These are phyloP conservation scores for Takifugu bimaculatus DNA, from an alignment of 2,113 vertebrate species.

Conservation along the genomic window DNA sequence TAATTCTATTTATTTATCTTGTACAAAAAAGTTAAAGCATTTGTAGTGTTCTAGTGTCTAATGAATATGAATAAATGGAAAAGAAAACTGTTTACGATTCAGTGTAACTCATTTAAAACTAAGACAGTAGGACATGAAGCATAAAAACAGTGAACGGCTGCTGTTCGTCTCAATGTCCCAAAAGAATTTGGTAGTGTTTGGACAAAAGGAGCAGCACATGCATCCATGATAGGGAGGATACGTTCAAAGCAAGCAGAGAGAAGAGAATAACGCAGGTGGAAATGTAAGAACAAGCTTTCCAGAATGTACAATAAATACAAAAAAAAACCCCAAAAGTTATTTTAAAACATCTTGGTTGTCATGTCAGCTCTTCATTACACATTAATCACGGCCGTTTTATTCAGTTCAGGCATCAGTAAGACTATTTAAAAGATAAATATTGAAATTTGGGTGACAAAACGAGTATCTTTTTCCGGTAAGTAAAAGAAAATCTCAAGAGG, in stretches of 20 bases:
- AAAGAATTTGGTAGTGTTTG: conserved; percentile 17
- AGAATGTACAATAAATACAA: conserved; percentile 62
- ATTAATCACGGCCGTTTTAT: background rate
- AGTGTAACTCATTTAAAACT: conserved; percentile 1
- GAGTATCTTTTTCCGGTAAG: background rate
- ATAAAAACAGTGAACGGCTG: background rate
- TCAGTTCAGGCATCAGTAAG: background rate
- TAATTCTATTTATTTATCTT: too few species aligned
- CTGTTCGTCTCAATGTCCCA: background rate
- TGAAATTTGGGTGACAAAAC: background rate
- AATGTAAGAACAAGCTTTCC: conserved; percentile 5
- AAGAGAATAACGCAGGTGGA: background rate
- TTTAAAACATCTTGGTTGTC: too few species aligned
- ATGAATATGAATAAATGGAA: background rate
- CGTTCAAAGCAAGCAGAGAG: background rate
- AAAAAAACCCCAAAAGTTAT: too few species aligned
- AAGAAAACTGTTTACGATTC: too few species aligned
- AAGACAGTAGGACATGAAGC: conserved; percentile 4
- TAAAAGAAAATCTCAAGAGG: background rate
- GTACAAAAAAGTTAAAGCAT: too few species aligned
- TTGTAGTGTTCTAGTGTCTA: too few species aligned
- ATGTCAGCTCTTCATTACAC: background rate
- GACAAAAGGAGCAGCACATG: conserved; percentile 7
- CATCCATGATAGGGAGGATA: too few species aligned
- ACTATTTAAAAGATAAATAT: background rate